Evolutionary conservation across 2,888 invertebrate species (phyloP).

Genomic region (Ptychoptera contaminata): DNA sequence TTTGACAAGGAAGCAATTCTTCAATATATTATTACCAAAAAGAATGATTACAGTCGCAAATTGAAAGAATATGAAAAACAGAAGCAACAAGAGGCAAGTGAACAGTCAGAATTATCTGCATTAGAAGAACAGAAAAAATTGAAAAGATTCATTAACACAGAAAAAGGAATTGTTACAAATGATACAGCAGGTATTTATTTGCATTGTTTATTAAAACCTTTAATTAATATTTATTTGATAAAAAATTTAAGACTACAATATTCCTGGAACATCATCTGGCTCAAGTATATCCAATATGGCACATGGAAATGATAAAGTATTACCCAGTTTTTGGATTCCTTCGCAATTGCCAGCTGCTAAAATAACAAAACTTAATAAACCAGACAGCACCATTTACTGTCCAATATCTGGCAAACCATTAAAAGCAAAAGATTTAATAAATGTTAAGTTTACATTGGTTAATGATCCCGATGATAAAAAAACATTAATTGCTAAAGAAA

Average conservation of each 20-base stretch:
- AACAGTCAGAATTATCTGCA: conserved; percentile 49
- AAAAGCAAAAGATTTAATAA: conserved; percentile 81
- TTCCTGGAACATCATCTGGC: neutral
- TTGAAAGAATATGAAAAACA: conserved; percentile 86
- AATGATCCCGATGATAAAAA: conserved; percentile 77
- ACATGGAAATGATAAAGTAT: conserved; percentile 57
- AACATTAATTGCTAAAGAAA: conserved; percentile 74
- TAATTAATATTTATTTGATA: neutral
- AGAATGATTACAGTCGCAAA: conserved; percentile 76
- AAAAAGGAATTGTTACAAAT: conserved; percentile 52
- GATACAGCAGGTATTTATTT: neutral
- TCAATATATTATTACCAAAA: conserved; percentile 87
- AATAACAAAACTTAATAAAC: conserved; percentile 51
- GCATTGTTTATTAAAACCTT: neutral
- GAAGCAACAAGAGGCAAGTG: conserved; percentile 56
- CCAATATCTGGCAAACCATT: conserved; percentile 74
- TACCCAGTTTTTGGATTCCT: conserved; percentile 96
- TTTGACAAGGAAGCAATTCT: conserved; percentile 96
- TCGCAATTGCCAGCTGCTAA: conserved; percentile 80
- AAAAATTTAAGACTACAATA: conserved; percentile 30
- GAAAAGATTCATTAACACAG: conserved; percentile 65
- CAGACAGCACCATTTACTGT: conserved; percentile 47
- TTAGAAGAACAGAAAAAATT: conserved; percentile 62
- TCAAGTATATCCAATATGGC: conserved; percentile 56
- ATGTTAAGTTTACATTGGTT: conserved; percentile 82